Percentiles rank a stretch among this genome's conserved stretches.
Conservation (phyloP, 2,797 vertebrate species). For the Arctocebus calabarensis region DNA sequence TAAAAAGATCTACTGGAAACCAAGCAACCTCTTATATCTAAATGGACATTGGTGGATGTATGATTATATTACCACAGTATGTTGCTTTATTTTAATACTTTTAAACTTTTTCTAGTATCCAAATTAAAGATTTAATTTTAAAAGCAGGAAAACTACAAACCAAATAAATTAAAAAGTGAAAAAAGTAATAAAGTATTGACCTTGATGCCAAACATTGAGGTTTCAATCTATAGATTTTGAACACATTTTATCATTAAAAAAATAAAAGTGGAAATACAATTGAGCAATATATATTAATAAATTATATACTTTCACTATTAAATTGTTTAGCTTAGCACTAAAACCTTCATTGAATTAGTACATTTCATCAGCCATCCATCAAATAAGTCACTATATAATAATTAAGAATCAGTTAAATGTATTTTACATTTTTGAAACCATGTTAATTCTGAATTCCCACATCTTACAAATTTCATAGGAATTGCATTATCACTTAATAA, state of each 20-base stretch:
- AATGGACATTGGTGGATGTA: background rate
- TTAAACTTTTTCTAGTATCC: background rate
- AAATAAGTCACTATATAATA: conserved; percentile 3
- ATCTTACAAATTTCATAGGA: conserved; percentile 27
- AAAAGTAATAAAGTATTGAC: conserved; percentile 46
- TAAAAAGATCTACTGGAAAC: background rate
- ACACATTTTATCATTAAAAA: conserved; percentile 52
- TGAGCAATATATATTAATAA: background rate
- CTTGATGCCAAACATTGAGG: background rate
- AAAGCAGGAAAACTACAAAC: background rate
- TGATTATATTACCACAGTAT: background rate
- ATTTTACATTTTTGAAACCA: conserved; percentile 47
- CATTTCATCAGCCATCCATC: conserved; percentile 8
- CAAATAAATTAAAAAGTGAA: background rate
- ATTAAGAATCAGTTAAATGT: conserved; percentile 28
- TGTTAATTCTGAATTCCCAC: conserved; percentile 52
- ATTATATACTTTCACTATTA: background rate
- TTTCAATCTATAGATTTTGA: conserved; percentile 30
- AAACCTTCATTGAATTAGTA: conserved; percentile 17
- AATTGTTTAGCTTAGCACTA: background rate
- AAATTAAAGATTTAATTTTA: conserved; percentile 44
- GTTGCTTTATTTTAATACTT: conserved; percentile 42
- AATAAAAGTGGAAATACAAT: conserved; percentile 30
- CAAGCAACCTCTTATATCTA: background rate
- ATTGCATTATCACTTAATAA: conserved; percentile 53